Conservation (phyloP, 2,797 vertebrate genomes). For the Petrocephalus sullivani region DNA sequence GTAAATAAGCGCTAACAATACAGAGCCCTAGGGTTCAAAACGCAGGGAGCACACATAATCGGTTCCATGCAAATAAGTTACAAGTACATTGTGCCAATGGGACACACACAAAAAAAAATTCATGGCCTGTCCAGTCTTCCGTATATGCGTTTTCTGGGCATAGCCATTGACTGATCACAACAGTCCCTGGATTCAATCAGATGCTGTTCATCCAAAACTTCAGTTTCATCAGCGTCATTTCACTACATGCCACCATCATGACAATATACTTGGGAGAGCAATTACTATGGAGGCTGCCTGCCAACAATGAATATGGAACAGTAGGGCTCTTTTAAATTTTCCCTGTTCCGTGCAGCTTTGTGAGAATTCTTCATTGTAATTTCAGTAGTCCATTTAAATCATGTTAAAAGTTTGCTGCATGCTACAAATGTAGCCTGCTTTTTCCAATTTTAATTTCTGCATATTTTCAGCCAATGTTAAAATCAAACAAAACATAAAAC, state of each 20-base stretch:
- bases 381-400: background rate
- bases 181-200: background rate
- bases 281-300: background rate
- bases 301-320: background rate
- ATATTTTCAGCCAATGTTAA: background rate
- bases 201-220: background rate
- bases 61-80: no score
- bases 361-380: background rate
- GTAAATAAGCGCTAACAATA: no score
- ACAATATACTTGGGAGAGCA: background rate
- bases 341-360: background rate
- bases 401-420: background rate
- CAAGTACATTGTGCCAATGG: background rate
- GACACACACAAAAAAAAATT: background rate
- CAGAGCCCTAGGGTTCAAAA: no score
- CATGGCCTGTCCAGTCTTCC: background rate
- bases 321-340: background rate
- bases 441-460: background rate
- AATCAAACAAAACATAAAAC: background rate
- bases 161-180: background rate
- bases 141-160: background rate
- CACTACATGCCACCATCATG: background rate
- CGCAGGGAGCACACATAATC: no score
- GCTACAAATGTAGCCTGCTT: background rate
- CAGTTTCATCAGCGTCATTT: background rate